Percentiles rank a stretch among this genome's conserved stretches.
Evolutionary conservation across 1,140 invertebrate genomes (phyloP).

Genomic region (Adoxophyes honmai): DNA sequence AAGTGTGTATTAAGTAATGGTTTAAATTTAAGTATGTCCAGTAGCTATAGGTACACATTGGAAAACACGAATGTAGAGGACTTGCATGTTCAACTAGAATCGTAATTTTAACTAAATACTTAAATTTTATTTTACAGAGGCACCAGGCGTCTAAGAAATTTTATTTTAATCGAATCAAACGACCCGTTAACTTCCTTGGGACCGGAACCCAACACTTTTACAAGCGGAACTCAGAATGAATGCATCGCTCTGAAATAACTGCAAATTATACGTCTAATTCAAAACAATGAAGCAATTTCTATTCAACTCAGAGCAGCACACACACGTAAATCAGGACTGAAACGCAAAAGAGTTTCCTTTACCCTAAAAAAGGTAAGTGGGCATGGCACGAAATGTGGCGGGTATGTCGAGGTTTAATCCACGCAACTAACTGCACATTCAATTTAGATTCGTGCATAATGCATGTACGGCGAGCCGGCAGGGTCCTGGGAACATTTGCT

Average conservation of each 20-base stretch:
- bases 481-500: slow-evolving; percentile 58
- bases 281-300: slow-evolving; percentile 10
- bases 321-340: slow-evolving; percentile 6
- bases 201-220: no score
- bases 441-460: slow-evolving; percentile 72
- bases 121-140: no score
- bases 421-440: slow-evolving; percentile 70
- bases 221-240: no score
- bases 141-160: no score
- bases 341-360: background rate
- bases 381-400: background rate
- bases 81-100: no score
- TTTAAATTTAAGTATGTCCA: no score
- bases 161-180: no score
- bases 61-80: no score
- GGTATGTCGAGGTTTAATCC: slow-evolving; percentile 38
- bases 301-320: background rate
- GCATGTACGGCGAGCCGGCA: slow-evolving; percentile 46
- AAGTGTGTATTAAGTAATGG: no score
- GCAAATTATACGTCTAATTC: background rate
- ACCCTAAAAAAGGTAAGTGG: slow-evolving; percentile 10
- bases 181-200: no score
- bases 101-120: no score
- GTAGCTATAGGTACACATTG: no score
- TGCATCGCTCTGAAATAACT: background rate